Base-by-base conservation (phyloP, 2,113 vertebrate genomes). In the Chaetorhynchus papuensis region DNA sequence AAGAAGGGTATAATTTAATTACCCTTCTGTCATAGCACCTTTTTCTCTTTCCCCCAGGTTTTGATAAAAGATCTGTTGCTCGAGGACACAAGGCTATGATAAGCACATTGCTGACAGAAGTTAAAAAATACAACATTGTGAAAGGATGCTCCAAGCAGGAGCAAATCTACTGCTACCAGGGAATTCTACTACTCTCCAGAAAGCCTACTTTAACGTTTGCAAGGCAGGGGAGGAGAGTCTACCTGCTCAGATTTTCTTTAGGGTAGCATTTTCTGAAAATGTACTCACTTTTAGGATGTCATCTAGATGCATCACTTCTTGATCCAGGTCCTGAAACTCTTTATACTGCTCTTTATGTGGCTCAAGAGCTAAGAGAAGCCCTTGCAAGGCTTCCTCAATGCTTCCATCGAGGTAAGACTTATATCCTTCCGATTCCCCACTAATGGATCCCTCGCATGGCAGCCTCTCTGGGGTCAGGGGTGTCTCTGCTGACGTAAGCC, bases 291-390 rank as follows among this genome's bases (percentile, higher is more conserved):
- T 99, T 39, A 99, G 97, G 75, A 99, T 97, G 92, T 99, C 99
- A 96, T 99, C 99, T 95, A 99, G 97, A 59, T 98, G 98, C 98
- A 98, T 98, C 90, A 99, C 98, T 93, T 99, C 99, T 95, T 99
- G 99, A 91, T 99, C 99, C 97, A 99, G 98, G 88, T 99, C 99
- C 97, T 99, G 99, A 93, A 99, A 99, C 97, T 99, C 99, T 95
- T 98, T 94, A 94, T 98, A 99, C 94, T 99, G 98, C 80, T 99
- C 99, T 71, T 98, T 98, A 89, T 99, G 98, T 5, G 98, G 98
- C 92, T 99, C 99, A 76, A 99, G 97, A 28, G 97, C 98, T 22
- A 99, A 97, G 49, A 99, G 98, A 85, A 99, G 98, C 87, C 98
- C 98, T 69, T 98, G 98, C 69, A 99, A 98, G 85, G 99, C 99